These are phyloP conservation scores for Papilio aristodemus DNA, from an alignment of 1,140 invertebrate species.

Conservation along the genomic window DNA sequence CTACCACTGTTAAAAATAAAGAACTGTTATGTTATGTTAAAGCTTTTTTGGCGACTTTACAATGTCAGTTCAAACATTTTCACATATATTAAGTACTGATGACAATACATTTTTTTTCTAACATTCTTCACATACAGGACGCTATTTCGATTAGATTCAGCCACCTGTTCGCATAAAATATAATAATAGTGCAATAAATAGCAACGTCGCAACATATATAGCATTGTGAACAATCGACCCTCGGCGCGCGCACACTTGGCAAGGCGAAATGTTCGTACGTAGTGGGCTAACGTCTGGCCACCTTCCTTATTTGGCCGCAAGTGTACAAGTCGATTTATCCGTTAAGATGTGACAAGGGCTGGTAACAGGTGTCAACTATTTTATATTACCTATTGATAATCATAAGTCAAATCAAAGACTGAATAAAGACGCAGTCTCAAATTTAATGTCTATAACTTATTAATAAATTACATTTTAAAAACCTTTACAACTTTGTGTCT, in stretches of 20 bases:
- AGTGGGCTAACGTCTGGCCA: background rate
- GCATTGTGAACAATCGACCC: slow-evolving; percentile 24
- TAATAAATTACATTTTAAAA: too few species aligned
- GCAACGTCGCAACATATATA: slow-evolving; percentile 8
- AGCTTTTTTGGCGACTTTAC: too few species aligned
- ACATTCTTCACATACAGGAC: too few species aligned
- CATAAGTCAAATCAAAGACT: too few species aligned
- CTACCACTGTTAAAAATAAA: too few species aligned
- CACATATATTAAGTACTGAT: too few species aligned
- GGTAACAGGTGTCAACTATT: background rate
- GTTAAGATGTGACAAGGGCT: background rate
- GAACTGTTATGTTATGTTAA: too few species aligned
- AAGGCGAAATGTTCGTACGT: slow-evolving; percentile 24
- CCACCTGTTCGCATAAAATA: slow-evolving; percentile 27
- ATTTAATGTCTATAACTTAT: too few species aligned
- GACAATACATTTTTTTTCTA: too few species aligned
- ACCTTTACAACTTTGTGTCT: too few species aligned
- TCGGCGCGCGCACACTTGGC: slow-evolving; percentile 10
- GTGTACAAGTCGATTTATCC: background rate
- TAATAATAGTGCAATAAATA: slow-evolving; percentile 29
- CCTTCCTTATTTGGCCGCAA: slow-evolving; percentile 11
- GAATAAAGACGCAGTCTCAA: too few species aligned
- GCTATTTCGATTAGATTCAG: background rate
- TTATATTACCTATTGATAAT: background rate
- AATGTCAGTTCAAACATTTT: too few species aligned